Evolutionary conservation across 64 coral and sea anemone genomes (phyloP), one percentile per base, ranked within the genome.

Genomic region (Actinia tenebrosa): DNA sequence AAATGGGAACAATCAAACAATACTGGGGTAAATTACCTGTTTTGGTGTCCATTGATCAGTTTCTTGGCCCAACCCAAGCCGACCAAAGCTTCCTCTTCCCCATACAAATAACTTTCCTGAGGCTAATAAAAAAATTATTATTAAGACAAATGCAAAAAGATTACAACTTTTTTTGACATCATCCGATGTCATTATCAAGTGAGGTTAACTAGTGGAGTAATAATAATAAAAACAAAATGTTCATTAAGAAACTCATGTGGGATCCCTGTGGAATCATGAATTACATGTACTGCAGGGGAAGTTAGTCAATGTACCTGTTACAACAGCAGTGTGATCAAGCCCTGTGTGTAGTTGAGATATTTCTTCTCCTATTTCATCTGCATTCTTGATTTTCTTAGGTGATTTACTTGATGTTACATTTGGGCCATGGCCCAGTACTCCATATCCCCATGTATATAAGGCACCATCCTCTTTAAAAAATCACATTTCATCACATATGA

Each of bases 1-100:
- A 75, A 42, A 42, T 3, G 0, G 69, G 42, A 75, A 75, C 5
- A 75, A 75, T 10, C 22, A 30, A 84, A 8, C 69, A 75, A 26
- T 55, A 0, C 0, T 55, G 11, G 23, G n/a, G n/a, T 42, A 26
- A 13, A 20, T 45, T 79, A 95, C 91, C 87, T 88, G 86, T 14
- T 90, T 83, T 45, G 94, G 94, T 3, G 44, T 64, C 91, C 94
- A 96, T 37, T 93, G 91, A 88, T 96, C 88, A 9, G 52, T 7
- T 37, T 26, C 62, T 46, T 83, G 23, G 19, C 91, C 94, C 56
- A 84, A 80, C 43, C 91, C 94, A 54, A 96, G 91, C 61, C 91
- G 89, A 55, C 94, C 91, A 86, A 93, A 96, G 16, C 91, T 88
- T n/a, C 94, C 94, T 56, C 94, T 80, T 11, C 94, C 94, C 91